Base-by-base conservation (phyloP, 2,888 invertebrate genomes). In the Cordilura impudica region DNA sequence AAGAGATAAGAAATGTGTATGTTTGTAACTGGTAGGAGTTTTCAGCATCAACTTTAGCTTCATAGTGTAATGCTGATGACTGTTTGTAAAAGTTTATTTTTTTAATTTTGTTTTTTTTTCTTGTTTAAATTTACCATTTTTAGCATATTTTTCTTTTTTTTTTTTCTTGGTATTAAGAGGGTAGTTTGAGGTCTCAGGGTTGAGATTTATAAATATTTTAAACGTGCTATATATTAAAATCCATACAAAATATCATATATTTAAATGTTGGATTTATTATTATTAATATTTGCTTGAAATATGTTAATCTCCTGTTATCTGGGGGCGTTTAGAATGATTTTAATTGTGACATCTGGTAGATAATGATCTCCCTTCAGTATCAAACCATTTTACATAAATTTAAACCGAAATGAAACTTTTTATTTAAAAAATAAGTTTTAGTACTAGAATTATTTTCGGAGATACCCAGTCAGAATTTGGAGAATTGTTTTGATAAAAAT, bases 1-100 rank as follows among this genome's bases (percentile, higher is more conserved):
- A 66, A 71, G 74, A 79, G 74, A 74, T 78, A 78, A 70, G 65
- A 56, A 51, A 35, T 43, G 5, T 35, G 8, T 23, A 56, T 47
- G 23, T 72, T 26, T 65, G 63, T 56, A 23, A 47, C 19, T 72
- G 47, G n/a, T 39, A 39, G 12, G n/a, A n/a, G 12, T 2, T 39
- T 39, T 39, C 35, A 39, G 35, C 35, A 39, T 39, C 35, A 39
- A 39, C 35, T 39, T 35, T 39, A 31, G 31, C 31, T 31, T 8
- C 31, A n/a, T n/a, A n/a, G n/a, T n/a, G n/a, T n/a, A 1, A 3
- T 45, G 53, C 43, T 70, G 7, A 39, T 53, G 16, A 26, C 21
- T 71, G 39, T 53, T 71, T 53, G 18, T 18, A 4, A 53, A 54
- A 54, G 4, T 54, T 8, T n/a, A 31, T 23, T 63, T 71, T 29